These are phyloP conservation scores for Rhynchomys soricoides DNA, from an alignment of 2,113 vertebrate genomes.

Conservation along the genomic window DNA sequence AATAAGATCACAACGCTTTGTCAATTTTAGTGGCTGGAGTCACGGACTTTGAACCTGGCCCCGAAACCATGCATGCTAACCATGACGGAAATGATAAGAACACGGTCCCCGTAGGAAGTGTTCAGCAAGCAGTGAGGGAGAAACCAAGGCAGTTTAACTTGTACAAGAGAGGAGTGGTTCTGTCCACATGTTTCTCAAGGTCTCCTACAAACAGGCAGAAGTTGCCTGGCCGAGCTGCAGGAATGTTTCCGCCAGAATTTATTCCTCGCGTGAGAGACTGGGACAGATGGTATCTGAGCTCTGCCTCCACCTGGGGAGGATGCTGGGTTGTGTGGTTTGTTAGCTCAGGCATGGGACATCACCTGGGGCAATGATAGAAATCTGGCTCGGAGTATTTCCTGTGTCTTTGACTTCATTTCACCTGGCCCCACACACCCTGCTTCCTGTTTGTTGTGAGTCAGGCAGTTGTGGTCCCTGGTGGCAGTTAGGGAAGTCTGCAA, in stretches of 20 bases:
- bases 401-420: not conserved
- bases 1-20: not conserved
- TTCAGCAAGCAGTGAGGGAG: not conserved
- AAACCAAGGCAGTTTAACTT: not conserved
- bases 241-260: constrained; percentile 35
- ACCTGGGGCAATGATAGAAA: not conserved
- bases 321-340: not conserved
- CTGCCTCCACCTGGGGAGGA: not conserved
- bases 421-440: not conserved
- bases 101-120: not conserved
- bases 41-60: constrained; percentile 17
- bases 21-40: not conserved
- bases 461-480: not conserved
- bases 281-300: not conserved
- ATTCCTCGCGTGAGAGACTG: not conserved
- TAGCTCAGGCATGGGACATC: not conserved
- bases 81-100: not conserved
- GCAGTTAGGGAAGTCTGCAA: not conserved
- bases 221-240: not conserved
- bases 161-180: not conserved
- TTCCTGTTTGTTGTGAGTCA: constrained; percentile 44
- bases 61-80: not conserved
- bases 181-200: not conserved
- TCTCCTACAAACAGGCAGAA: not conserved
- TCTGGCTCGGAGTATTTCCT: not conserved